Evolutionary conservation across 2,797 vertebrate genomes (phyloP).

Genomic region (Coranthus polyacanthus): DNA sequence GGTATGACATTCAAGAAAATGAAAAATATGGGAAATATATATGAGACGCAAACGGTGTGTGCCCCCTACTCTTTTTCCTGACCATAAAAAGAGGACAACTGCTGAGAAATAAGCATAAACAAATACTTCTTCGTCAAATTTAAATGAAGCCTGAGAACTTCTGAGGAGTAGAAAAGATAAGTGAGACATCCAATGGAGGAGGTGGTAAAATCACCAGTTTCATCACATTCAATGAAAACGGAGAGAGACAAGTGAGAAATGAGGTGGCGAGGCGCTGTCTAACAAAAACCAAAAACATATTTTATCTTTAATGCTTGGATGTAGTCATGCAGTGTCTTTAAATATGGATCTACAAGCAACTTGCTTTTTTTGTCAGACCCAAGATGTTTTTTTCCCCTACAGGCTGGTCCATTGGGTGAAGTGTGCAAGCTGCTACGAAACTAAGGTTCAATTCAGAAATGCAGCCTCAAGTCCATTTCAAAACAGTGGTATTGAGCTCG

Average conservation of each 20-base stretch:
- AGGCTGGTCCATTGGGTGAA: neutral
- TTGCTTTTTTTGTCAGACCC: neutral
- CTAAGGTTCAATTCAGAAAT: neutral
- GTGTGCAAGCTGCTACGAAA: neutral
- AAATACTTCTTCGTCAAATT: neutral
- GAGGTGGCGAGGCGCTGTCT: neutral
- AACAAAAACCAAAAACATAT: constrained; percentile 1
- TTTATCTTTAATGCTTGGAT: constrained; percentile 4
- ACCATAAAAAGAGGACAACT: too few species aligned
- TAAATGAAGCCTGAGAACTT: constrained; percentile 21
- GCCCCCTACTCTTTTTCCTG: too few species aligned
- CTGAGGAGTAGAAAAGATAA: neutral
- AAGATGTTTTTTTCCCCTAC: neutral
- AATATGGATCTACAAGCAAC: neutral
- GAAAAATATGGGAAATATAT: too few species aligned
- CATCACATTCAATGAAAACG: constrained; percentile 17
- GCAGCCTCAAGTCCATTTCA: neutral
- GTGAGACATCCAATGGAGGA: neutral
- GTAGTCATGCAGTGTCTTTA: neutral
- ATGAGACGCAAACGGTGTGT: too few species aligned
- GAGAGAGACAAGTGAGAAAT: neutral
- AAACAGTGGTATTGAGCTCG: neutral
- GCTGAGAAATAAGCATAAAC: neutral
- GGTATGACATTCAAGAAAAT: too few species aligned
- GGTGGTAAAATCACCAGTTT: neutral